A percentile compares a stretch with the other conserved stretches of the same genome.
These are phyloP conservation scores for Ianthella basta DNA, from an alignment of 37 sponge, comb jelly and placozoan species.

Conservation along the genomic window DNA sequence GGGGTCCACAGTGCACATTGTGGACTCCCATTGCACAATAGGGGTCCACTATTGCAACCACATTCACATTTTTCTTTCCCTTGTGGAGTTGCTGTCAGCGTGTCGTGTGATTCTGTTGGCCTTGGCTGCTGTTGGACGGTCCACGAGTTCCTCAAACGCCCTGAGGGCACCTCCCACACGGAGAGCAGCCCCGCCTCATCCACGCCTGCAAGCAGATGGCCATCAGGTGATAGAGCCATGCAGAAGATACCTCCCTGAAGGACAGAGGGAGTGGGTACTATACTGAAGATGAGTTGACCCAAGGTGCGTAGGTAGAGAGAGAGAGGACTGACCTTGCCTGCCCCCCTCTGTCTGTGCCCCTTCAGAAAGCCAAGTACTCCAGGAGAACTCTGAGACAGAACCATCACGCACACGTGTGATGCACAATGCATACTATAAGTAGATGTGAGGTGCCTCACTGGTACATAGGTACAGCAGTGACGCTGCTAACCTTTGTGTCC, in stretches of 20 bases:
- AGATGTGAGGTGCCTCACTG: not conserved
- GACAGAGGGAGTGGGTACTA: constrained; percentile 82
- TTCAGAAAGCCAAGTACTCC: too few species aligned
- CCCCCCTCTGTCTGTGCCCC: too few species aligned
- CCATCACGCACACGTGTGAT: too few species aligned
- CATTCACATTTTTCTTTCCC: not conserved
- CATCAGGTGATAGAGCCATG: constrained; percentile 85
- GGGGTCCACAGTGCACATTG: too few species aligned
- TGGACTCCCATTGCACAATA: not conserved
- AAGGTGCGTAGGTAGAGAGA: not conserved
- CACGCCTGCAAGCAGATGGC: constrained; percentile 43
- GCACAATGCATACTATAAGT: not conserved
- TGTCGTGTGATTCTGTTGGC: not conserved
- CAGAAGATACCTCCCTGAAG: constrained; percentile 74
- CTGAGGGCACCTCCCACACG: constrained; percentile 58
- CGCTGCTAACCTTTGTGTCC: not conserved
- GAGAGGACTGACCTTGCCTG: not conserved
- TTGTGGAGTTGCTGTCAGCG: not conserved
- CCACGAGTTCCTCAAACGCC: constrained; percentile 80
- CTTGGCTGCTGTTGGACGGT: not conserved
- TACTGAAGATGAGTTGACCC: constrained; percentile 41
- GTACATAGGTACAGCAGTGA: not conserved
- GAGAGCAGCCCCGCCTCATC: constrained; percentile 58
- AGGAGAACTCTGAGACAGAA: too few species aligned
- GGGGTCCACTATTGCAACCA: too few species aligned